Evolutionary conservation across 2,888 invertebrate species (phyloP), one percentile per base, ranked within the genome.

Genomic region (Druceiella hillmani): DNA sequence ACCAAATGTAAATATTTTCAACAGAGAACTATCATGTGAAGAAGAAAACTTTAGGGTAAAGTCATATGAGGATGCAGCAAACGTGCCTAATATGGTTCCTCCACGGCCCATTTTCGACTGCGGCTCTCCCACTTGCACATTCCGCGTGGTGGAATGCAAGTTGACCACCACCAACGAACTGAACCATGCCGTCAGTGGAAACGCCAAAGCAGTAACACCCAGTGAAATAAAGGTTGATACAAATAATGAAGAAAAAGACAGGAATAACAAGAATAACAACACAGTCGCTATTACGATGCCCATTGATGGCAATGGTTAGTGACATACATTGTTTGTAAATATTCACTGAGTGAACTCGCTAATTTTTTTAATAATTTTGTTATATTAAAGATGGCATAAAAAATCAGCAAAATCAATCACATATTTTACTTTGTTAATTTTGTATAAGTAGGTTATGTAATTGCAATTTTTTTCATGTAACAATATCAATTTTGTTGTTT

Each of bases 261-360:
- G n/a, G n/a, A n/a, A n/a, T n/a, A n/a, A 4, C 27, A 27, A 10
- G 10, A 27, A 12, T 12, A 10, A 68, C 25, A 68, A 71, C 48
- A 74, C 78, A 15, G 76, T 78, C 43, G 75, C 78, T 13, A 75
- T 78, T 53, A 65, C 75, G 42, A 66, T 78, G 58, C 77, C 78
- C 1, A 61, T 72, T 36, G 75, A 76, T 49, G 75, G 73, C 29
- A 75, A 75, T 48, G 75, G 74, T 50, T 70, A 70, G n/a, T n/a
- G n/a, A n/a, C n/a, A n/a, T n/a, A n/a, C n/a, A n/a, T n/a, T n/a
- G n/a, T n/a, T n/a, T n/a, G n/a, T n/a, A n/a, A n/a, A n/a, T n/a
- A n/a, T n/a, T n/a, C n/a, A n/a, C n/a, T n/a, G n/a, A n/a, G n/a
- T n/a, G n/a, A n/a, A n/a, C n/a, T n/a, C n/a, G n/a, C n/a, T n/a